A percentile compares a stretch with the other conserved stretches of the same genome.
phyloP scores from a whole-genome alignment of 2,888 invertebrate species.

The Gnatocerus cornutus region DNA sequence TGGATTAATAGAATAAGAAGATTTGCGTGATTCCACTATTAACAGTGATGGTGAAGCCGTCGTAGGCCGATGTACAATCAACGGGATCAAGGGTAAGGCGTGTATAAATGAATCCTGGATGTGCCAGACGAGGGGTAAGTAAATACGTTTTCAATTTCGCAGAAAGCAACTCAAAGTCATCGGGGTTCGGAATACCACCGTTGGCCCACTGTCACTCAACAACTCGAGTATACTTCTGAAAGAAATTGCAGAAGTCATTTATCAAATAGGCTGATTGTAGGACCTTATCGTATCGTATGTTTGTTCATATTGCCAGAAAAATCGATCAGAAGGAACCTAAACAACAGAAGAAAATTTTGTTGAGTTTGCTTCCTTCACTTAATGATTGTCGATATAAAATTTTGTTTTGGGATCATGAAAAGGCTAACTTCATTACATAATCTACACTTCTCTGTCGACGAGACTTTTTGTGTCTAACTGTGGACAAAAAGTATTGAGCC shows the following conservation, averaged over 20 bases:
- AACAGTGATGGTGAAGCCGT: constrained; percentile 2
- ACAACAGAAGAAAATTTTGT: too few relatives aligned
- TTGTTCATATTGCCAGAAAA: constrained; percentile 11
- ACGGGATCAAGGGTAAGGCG: constrained; percentile 21
- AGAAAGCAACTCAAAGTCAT: constrained; percentile 25
- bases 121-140: constrained; percentile 17
- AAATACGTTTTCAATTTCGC: constrained; percentile 38
- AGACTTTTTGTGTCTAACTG: too few relatives aligned
- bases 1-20: constrained; percentile 15
- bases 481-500: too few relatives aligned
- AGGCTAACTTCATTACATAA: too few relatives aligned
- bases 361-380: too few relatives aligned
- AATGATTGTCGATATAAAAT: too few relatives aligned
- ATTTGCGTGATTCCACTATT: constrained; percentile 20
- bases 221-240: constrained; percentile 6
- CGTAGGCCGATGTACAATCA: constrained; percentile 12
- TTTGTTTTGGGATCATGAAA: too few relatives aligned
- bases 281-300: constrained; percentile 9
- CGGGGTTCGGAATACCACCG: constrained; percentile 12
- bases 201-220: constrained; percentile 19
- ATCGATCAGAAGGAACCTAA: too few relatives aligned
- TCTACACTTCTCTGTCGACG: too few relatives aligned
- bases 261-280: constrained; percentile 21
- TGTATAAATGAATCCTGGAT: constrained; percentile 25
- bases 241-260: constrained; percentile 23